These are phyloP conservation scores for Choloepus hoffmanni DNA, from an alignment of 2,113 vertebrate genomes.

Conservation along the genomic window DNA sequence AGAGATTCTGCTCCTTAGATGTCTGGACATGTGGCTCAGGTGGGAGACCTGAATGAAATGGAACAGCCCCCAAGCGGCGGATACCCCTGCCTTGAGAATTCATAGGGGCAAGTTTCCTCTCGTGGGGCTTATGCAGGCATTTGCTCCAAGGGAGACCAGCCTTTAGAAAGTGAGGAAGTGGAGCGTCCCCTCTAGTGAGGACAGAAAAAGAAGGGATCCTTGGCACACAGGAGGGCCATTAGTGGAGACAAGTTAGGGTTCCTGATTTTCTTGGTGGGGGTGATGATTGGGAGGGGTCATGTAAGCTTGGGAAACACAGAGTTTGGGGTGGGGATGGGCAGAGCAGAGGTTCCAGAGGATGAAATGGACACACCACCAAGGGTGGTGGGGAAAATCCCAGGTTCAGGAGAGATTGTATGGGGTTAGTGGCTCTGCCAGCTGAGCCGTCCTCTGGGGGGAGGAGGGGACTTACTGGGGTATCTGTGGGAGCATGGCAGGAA, in stretches of 20 bases:
- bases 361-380: no score
- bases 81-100: not conserved
- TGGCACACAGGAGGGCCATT: accelerated
- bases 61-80: accelerated
- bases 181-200: accelerated
- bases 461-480: no score
- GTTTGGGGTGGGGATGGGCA: not conserved
- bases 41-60: not conserved
- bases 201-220: accelerated
- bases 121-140: not conserved
- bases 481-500: no score
- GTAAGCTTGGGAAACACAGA: accelerated
- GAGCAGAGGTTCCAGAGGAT: not conserved
- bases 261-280: no score
- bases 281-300: no score
- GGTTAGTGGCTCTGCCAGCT: no score
- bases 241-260: not conserved
- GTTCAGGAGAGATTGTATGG: no score
- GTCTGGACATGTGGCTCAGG: not conserved
- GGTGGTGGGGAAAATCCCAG: no score
- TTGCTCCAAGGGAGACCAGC: not conserved
- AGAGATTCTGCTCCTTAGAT: not conserved
- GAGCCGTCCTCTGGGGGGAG: no score
- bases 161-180: not conserved
- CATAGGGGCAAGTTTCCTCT: accelerated